Evolutionary conservation across 2,113 vertebrate genomes (phyloP), one percentile per base, ranked within the genome.

Genomic region (Sebastes fasciatus): DNA sequence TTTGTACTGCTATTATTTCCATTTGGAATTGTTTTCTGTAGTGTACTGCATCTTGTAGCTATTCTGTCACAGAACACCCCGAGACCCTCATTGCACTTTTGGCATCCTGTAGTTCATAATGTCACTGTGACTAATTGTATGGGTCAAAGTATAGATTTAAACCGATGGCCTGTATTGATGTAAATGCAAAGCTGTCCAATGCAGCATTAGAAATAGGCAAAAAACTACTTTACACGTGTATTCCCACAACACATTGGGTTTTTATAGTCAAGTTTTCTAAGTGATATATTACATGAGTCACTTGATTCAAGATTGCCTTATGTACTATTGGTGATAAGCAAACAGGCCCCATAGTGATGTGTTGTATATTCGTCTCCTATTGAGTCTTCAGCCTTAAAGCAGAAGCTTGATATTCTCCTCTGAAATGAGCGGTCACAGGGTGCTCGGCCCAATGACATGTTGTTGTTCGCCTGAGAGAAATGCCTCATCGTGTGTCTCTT

Each of bases 341-440:
- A 72, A 40, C 12, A 52, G 10, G 4, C 69, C 60, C 55, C 8
- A 11, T 6, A 12, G 60, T 51, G 14, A 10, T 66, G 23, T 19
- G 23, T 19, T 45, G 9, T 3, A 12, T 14, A 46, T 46, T 55
- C n/a, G 43, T 23, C 63, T 21, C 60, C 7, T 40, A 26, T 8
- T 61, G 21, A 61, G 12, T 3, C n/a, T 43, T 9, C 65, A 10
- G 48, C 54, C 67, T n/a, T 26, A 10, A 74, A 49, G 63, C 42
- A 62, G 21, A 62, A 54, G 11, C 49, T 12, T 66, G 69, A 69
- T n/a, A 4, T 78, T 77, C 9, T 21, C 5, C 42, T 62, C 42
- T 72, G 43, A 80, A 92, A 92, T 89, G 91, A 93, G 91, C 13
- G 80, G 88, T 93, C 87, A 87, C 91, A 86, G 93, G 91, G 91